Evolutionary conservation across 2,888 invertebrate species (phyloP).

Genomic region (Callinectes sapidus): DNA sequence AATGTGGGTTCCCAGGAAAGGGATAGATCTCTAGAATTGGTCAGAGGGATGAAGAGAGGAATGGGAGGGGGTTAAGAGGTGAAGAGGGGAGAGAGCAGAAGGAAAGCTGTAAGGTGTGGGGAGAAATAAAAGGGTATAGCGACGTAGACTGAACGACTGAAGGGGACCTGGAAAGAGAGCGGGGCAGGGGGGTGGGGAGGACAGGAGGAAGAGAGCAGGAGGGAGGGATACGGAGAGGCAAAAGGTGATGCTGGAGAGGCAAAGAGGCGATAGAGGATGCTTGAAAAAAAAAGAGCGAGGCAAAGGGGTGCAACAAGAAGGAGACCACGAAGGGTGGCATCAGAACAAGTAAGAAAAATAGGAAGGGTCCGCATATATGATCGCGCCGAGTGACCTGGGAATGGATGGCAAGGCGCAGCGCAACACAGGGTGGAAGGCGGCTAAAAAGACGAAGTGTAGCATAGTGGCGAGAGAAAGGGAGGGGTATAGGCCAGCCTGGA

Average conservation of each 20-base stretch:
- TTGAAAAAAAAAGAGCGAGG: neutral
- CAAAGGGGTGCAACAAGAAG: slow-evolving; percentile 17
- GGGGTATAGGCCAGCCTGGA: neutral
- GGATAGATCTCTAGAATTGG: slow-evolving; percentile 9
- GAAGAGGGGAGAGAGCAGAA: neutral
- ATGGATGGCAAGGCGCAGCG: neutral
- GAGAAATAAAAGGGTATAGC: slow-evolving; percentile 22
- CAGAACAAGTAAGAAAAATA: slow-evolving; percentile 24
- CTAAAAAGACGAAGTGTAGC: neutral
- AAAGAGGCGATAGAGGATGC: slow-evolving; percentile 12
- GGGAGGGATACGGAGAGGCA: neutral
- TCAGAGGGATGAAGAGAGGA: slow-evolving; percentile 23
- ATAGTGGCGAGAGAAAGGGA: neutral
- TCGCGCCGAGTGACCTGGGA: slow-evolving; percentile 19
- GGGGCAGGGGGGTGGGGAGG: neutral
- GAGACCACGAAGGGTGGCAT: slow-evolving; percentile 27
- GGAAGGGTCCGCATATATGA: neutral
- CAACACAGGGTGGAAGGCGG: neutral
- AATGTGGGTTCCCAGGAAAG: slow-evolving; percentile 50
- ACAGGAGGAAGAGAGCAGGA: neutral
- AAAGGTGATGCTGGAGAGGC: slow-evolving; percentile 26
- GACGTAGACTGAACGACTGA: neutral
- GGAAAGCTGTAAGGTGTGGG: slow-evolving; percentile 14
- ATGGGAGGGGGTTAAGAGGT: neutral
- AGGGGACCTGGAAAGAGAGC: neutral